Conservation (phyloP, 2,888 invertebrate genomes). For the Conus canariensis region DNA sequence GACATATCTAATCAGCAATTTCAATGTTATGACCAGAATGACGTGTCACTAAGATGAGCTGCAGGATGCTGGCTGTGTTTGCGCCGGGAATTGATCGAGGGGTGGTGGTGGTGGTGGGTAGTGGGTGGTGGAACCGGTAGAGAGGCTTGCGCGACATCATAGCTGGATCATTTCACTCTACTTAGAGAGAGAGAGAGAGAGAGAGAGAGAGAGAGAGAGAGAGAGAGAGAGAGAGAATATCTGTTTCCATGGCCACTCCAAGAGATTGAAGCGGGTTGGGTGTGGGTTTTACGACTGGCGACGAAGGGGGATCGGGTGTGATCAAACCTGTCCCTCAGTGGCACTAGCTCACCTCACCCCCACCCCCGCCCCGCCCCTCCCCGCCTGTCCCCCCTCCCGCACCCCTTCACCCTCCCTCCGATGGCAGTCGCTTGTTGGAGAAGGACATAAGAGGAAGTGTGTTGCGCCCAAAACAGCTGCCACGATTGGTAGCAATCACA, state of each 20-base stretch:
- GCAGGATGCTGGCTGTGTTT: no score
- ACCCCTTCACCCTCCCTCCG: neutral
- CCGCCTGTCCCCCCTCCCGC: neutral
- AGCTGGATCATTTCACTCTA: neutral
- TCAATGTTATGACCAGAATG: no score
- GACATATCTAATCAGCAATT: no score
- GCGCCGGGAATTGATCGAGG: no score
- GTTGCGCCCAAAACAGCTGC: conserved; percentile 20
- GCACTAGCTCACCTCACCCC: neutral
- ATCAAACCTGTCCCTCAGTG: conserved; percentile 18
- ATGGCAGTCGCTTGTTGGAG: neutral
- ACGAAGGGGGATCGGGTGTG: neutral
- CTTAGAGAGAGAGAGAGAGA: neutral
- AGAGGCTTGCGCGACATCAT: neutral
- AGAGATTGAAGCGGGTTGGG: neutral
- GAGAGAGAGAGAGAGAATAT: no score
- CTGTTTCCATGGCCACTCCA: neutral
- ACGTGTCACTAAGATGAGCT: no score
- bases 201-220: no score
- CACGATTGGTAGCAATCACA: conserved; percentile 35
- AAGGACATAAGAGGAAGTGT: conserved; percentile 22
- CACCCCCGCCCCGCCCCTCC: no score
- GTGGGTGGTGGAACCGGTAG: neutral
- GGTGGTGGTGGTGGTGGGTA: no score
- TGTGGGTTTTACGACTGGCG: neutral